Evolutionary conservation across 1,140 invertebrate species (phyloP), one percentile per base, ranked within the genome.

Genomic region (Euwallacea similis): DNA sequence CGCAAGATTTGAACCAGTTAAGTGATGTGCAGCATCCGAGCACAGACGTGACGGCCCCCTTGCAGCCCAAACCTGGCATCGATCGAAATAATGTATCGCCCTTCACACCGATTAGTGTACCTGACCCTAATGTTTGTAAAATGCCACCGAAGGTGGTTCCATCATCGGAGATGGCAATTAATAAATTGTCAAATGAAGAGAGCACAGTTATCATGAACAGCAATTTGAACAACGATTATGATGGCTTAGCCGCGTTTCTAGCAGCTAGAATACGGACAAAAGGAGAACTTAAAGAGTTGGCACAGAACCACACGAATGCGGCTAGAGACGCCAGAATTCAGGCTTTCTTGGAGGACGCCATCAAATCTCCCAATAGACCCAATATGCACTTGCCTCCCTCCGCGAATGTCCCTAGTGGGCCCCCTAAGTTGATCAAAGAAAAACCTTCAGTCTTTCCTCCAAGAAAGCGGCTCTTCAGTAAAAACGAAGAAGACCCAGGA

Each of bases 251-350:
- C 47, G 85, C 86, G 16, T 84, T 86, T 58, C 80, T 91, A 56
- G 86, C 89, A 8, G 89, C 91, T 9, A 86, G 92, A 75, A 93
- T 93, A 73, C 84, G 91, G 60, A 94, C 92, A 2, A 93, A 93
- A 82, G 92, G 89, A 2, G 92, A 94, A 82, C 81, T 93, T 15
- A 94, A 93, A 82, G 91, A 90, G 78, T 88, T 87, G 76, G 82
- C 41, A 83, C 84, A 75, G 79, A 81, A 7, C 81, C 83, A 33
- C 83, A 83, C 71, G 16, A 56, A 75, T 76, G 42, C 69, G 65
- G 7, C 58, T 47, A 72, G 61, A 42, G 66, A 75, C 43, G 47
- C 74, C 53, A 50, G 42, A 61, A 58, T 73, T n/a, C 72, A 75
- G 42, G 53, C 54, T 7, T 58, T 76, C 15, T 67, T 76, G 2